These are phyloP conservation scores for Myotis pilosus DNA, from an alignment of 2,797 vertebrate genomes.

Conservation along the genomic window DNA sequence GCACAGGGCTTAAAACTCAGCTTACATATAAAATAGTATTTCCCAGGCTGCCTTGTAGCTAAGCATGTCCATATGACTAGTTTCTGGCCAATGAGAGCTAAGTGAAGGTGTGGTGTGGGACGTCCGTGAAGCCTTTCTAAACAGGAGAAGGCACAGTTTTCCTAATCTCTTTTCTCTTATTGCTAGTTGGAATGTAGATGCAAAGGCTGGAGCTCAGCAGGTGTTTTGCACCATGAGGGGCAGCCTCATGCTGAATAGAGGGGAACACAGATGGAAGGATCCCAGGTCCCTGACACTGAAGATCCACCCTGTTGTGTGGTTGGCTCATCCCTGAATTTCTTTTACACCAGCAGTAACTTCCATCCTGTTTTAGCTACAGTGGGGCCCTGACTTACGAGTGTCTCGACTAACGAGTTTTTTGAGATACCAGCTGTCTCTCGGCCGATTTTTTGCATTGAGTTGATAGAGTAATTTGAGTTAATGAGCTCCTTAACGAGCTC, in stretches of 20 bases:
- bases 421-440: no score
- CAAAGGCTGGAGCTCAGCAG: neutral
- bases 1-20: neutral
- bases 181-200: neutral
- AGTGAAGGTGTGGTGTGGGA: neutral
- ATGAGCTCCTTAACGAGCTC: no score
- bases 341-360: neutral
- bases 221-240: neutral
- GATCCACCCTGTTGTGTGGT: neutral
- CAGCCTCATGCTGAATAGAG: neutral
- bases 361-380: neutral
- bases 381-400: no score
- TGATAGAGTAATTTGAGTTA: no score
- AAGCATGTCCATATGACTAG: neutral
- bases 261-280: neutral
- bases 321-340: neutral
- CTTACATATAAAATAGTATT: neutral
- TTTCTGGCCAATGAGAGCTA: neutral
- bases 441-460: no score
- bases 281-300: neutral
- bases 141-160: neutral
- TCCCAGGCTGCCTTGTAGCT: neutral
- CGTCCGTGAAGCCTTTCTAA: neutral
- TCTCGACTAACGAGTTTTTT: no score
- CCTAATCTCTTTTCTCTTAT: neutral